phyloP scores from a whole-genome alignment of 30 jellyfish, hydroid and myxozoan species.

The Sanderia malayensis region DNA sequence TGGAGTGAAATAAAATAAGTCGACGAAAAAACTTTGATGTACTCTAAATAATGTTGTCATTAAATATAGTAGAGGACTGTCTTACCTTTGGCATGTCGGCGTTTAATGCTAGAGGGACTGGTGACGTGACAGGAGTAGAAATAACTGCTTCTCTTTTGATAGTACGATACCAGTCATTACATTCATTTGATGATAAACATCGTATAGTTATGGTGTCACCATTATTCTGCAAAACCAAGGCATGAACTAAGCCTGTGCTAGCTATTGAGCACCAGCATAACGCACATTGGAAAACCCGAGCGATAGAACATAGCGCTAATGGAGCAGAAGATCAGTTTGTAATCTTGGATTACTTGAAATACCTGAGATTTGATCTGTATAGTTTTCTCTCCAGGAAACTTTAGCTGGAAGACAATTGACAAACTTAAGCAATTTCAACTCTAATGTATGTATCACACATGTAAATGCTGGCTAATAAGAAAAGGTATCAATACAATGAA shows the following conservation, averaged over 20 bases:
- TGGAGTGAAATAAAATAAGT: too few relatives aligned
- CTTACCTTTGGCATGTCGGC: conserved; percentile 38
- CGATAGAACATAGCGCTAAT: too few relatives aligned
- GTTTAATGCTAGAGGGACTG: conserved; percentile 23
- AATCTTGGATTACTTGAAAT: too few relatives aligned
- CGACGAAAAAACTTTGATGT: neutral
- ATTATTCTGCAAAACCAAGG: conserved; percentile 35
- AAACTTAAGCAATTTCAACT: too few relatives aligned
- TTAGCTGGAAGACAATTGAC: conserved; percentile 10
- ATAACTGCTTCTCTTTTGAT: conserved; percentile 52
- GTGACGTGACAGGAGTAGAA: conserved; percentile 50
- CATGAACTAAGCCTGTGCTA: too few relatives aligned
- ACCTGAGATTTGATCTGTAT: conserved; percentile 34
- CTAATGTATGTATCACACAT: too few relatives aligned
- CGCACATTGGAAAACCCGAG: too few relatives aligned
- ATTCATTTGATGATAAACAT: conserved; percentile 50
- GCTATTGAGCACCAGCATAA: too few relatives aligned
- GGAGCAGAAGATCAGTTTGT: too few relatives aligned
- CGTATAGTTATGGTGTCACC: conserved; percentile 34
- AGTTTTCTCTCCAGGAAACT: conserved; percentile 26
- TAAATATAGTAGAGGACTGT: too few relatives aligned
- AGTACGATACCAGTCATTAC: conserved; percentile 65
- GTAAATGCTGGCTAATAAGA: too few relatives aligned
- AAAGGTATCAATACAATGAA: too few relatives aligned
- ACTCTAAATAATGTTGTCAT: neutral